Percentiles rank a stretch among this genome's conserved stretches.
These are phyloP conservation scores for Puntigrus tetrazona DNA, from an alignment of 2,113 vertebrate species.

Conservation along the genomic window DNA sequence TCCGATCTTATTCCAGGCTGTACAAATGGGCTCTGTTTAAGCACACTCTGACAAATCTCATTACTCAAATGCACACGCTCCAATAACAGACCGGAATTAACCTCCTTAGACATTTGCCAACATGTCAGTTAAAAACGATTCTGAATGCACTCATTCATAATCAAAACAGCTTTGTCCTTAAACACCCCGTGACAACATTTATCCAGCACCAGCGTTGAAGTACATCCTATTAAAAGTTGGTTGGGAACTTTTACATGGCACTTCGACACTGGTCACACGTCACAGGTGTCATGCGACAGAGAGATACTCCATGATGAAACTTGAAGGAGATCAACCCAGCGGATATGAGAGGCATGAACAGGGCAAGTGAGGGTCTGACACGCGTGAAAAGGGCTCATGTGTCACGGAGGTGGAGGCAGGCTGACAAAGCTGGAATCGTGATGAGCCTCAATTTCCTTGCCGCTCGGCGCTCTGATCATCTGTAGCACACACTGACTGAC, in stretches of 20 bases:
- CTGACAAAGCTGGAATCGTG: conserved; percentile 33
- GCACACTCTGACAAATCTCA: conserved; percentile 54
- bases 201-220: not conserved
- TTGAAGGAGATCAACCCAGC: not conserved
- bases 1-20: conserved; percentile 37
- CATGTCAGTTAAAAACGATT: conserved; percentile 11
- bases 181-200: not conserved
- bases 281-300: not conserved
- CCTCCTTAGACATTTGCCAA: conserved; percentile 54
- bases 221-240: not conserved
- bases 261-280: too few species aligned
- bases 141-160: not conserved
- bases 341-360: conserved; percentile 1
- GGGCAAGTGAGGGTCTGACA: not conserved
- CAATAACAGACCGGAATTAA: conserved; percentile 64
- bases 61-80: conserved; percentile 61
- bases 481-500: conserved; percentile 11
- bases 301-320: not conserved
- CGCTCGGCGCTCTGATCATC: not conserved
- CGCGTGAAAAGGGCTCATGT: not conserved
- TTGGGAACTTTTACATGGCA: too few species aligned
- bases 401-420: conserved; percentile 31
- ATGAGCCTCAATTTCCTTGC: conserved; percentile 9
- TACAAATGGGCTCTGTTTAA: conserved; percentile 49
- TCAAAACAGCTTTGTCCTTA: not conserved